phyloP scores from a whole-genome alignment of 2,888 invertebrate species.

The Aphelenchoides bicaudatus region DNA sequence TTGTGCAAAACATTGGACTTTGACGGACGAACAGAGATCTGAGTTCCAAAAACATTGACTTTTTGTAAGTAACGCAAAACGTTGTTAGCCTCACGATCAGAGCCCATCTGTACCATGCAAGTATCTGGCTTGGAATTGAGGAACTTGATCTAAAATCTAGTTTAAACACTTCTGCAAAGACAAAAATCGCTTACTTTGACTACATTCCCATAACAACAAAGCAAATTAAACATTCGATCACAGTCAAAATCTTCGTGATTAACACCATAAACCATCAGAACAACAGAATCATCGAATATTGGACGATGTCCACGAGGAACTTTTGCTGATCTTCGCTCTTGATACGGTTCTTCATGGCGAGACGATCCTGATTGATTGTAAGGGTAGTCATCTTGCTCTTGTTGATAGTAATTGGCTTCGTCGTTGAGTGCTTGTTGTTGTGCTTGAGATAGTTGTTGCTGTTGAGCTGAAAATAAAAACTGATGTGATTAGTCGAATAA shows the following conservation, averaged over 20 bases:
- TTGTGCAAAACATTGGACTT: slow-evolving; percentile 24
- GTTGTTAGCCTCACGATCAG: slow-evolving; percentile 74
- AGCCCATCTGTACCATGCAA: slow-evolving; percentile 99
- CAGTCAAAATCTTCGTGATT: slow-evolving; percentile 89
- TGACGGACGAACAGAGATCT: slow-evolving; percentile 32
- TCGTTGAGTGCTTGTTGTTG: slow-evolving; percentile 11
- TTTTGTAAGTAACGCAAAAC: slow-evolving; percentile 35
- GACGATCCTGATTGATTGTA: no score
- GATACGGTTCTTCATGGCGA: no score
- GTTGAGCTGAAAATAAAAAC: neutral
- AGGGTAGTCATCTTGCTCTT: no score
- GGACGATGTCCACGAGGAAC: no score
- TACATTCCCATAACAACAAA: slow-evolving; percentile 97
- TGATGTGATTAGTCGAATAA: neutral
- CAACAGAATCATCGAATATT: slow-evolving; percentile 61
- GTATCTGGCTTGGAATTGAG: slow-evolving; percentile 96
- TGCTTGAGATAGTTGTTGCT: slow-evolving; percentile 2
- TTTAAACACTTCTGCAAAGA: slow-evolving; percentile 9
- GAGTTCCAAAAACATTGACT: slow-evolving; percentile 28
- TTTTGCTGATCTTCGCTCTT: no score
- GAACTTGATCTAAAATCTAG: slow-evolving; percentile 76
- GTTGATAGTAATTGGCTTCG: no score
- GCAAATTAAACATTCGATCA: slow-evolving; percentile 91
- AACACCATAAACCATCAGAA: slow-evolving; percentile 96
- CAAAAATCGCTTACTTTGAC: slow-evolving; percentile 73